phyloP scores from a whole-genome alignment of 2,888 invertebrate species.

The Drosophila leonis region DNA sequence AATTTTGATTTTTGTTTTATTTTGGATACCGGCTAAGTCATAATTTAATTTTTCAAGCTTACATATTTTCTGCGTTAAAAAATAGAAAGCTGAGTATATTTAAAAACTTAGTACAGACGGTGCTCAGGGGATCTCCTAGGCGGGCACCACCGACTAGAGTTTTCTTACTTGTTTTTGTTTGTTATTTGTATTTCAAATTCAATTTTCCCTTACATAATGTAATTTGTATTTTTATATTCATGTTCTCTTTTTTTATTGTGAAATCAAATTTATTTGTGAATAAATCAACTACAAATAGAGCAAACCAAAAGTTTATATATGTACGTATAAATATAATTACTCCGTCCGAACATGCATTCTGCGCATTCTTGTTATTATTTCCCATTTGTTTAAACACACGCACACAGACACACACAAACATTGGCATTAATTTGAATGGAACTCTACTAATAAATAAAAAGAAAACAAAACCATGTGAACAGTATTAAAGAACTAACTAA shows the following conservation, averaged over 20 bases:
- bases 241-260: background rate
- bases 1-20: too few relatives aligned
- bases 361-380: slow-evolving; percentile 31
- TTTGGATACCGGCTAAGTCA: too few relatives aligned
- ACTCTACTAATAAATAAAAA: slow-evolving; percentile 28
- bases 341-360: slow-evolving; percentile 64
- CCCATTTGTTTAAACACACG: slow-evolving; percentile 12
- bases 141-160: too few relatives aligned
- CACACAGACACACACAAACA: background rate
- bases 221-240: too few relatives aligned
- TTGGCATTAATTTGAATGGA: slow-evolving; percentile 28
- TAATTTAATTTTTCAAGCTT: too few relatives aligned
- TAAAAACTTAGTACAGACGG: too few relatives aligned
- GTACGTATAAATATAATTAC: slow-evolving; percentile 48
- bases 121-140: too few relatives aligned
- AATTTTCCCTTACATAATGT: slow-evolving; percentile 4
- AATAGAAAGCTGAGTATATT: too few relatives aligned
- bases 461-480: slow-evolving; percentile 42
- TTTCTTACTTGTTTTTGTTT: too few relatives aligned
- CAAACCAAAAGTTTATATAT: slow-evolving; percentile 12
- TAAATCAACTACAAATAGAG: slow-evolving; percentile 26
- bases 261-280: slow-evolving; percentile 28
- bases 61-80: too few relatives aligned
- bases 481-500: slow-evolving; percentile 67
- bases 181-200: background rate